Percentiles rank a stretch among this genome's conserved stretches.
Conservation (phyloP, 2,888 invertebrate species). For the Tribolium freemani region DNA sequence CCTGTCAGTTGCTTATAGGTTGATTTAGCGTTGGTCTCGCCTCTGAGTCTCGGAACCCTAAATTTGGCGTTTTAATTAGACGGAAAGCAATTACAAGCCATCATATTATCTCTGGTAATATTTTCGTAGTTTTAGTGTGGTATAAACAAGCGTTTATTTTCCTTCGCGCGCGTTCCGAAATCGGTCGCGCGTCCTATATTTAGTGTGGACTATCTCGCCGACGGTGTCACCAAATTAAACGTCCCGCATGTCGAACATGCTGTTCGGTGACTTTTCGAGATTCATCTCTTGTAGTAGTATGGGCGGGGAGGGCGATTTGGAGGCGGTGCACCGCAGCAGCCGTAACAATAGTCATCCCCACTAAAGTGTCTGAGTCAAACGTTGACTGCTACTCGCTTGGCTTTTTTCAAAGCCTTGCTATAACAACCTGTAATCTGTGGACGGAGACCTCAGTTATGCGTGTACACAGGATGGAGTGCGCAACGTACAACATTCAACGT, state of each 20-base stretch:
- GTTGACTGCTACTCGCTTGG: constrained; percentile 49
- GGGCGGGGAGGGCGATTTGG: constrained; percentile 11
- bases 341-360: constrained; percentile 60
- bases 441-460: constrained; percentile 55
- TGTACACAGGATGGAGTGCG: constrained; percentile 31
- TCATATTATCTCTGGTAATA: background rate
- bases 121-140: background rate
- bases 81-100: background rate
- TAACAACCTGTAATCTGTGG: constrained; percentile 67
- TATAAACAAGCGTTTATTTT: background rate
- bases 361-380: constrained; percentile 54
- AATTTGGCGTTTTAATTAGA: background rate
- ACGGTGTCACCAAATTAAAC: constrained; percentile 59
- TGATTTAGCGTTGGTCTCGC: background rate
- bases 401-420: constrained; percentile 65
- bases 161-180: constrained; percentile 9
- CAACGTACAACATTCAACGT: background rate
- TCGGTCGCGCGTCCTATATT: constrained; percentile 14
- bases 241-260: constrained; percentile 56
- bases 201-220: constrained; percentile 48
- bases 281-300: constrained; percentile 18
- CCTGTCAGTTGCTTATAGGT: background rate
- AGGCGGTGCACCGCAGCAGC: constrained; percentile 40
- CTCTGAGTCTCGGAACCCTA: background rate
- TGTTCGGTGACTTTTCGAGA: constrained; percentile 42